These are phyloP conservation scores for Anoplophora glabripennis DNA, from an alignment of 1,140 invertebrate species.

Conservation along the genomic window DNA sequence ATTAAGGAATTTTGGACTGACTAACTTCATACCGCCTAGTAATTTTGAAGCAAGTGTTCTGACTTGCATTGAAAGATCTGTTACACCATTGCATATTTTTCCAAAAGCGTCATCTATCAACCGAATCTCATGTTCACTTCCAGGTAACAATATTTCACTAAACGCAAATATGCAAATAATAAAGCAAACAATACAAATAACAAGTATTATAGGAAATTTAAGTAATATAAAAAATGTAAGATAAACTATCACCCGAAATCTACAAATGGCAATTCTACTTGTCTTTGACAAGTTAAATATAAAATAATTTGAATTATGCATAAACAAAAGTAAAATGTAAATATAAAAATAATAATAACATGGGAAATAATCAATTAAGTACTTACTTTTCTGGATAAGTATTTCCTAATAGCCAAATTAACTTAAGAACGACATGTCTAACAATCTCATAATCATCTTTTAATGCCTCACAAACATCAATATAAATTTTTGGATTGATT, in stretches of 20 bases:
- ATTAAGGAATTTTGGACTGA: conserved; percentile 86
- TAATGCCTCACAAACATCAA: conserved; percentile 76
- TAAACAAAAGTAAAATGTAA: too few relatives aligned
- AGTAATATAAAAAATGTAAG: too few relatives aligned
- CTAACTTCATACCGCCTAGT: conserved; percentile 69
- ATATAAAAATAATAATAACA: too few relatives aligned
- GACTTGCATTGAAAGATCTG: conserved; percentile 86
- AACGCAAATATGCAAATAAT: conserved; percentile 28
- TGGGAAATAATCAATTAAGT: neutral
- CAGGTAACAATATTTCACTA: conserved; percentile 63
- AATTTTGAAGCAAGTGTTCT: conserved; percentile 75
- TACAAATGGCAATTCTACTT: too few relatives aligned
- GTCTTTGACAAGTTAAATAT: too few relatives aligned
- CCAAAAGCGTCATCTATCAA: conserved; percentile 96
- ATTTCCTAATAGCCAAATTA: conserved; percentile 82
- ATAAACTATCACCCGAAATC: too few relatives aligned
- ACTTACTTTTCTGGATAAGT: conserved; percentile 83
- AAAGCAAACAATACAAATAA: neutral
- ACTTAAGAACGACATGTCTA: conserved; percentile 76
- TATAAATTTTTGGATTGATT: conserved; percentile 75
- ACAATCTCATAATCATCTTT: conserved; percentile 95
- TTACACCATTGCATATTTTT: conserved; percentile 89
- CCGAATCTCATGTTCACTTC: conserved; percentile 73
- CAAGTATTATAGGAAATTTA: too few relatives aligned
- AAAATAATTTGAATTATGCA: too few relatives aligned